Evolutionary conservation across 2,113 vertebrate genomes (phyloP), one percentile per base, ranked within the genome.

Genomic region (Leptocoma aspasia): DNA sequence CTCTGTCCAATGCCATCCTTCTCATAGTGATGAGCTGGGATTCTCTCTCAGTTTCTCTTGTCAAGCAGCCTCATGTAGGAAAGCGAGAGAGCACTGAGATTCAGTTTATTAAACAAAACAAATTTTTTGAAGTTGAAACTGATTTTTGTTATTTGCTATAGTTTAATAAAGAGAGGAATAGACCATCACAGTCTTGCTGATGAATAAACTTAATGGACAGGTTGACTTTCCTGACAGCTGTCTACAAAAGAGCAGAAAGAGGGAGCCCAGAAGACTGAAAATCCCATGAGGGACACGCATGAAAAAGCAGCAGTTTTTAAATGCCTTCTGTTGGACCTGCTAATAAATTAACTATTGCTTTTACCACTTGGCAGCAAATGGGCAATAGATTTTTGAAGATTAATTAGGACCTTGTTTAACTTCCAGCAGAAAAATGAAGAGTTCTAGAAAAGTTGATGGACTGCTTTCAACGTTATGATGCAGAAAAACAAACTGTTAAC

Each of bases 401-500:
- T 82, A 96, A 93, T 95, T 87, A 95, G 26, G 52, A 82, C 75
- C 15, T 88, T 95, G 84, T 96, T 94, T 88, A 88, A 90, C 42
- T 95, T 90, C n/a, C 82, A 96, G 35, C 33, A 94, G 65, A 89
- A 95, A 92, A 91, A 95, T 61, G 20, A 79, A 52, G 86, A 61
- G 52, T 72, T 93, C 90, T 94, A 77, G 87, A 90, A 73, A 91
- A 82, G 73, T 15, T 87, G 91, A 95, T 94, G 84, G 89, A 94
- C 69, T 85, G 7, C 44, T 73, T 82, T 95, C 89, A 95, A 88
- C 39, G 92, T 91, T 90, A 54, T 73, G 82, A 89, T 91, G 82
- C 93, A 95, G 91, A 95, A 97, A 92, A 97, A 66, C 89, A 92
- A 94, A 56, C 86, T 94, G 87, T 73, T 95, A 91, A 30, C 53